Conservation (phyloP, 2,113 vertebrate genomes). For the Beaufortia kweichowensis region DNA sequence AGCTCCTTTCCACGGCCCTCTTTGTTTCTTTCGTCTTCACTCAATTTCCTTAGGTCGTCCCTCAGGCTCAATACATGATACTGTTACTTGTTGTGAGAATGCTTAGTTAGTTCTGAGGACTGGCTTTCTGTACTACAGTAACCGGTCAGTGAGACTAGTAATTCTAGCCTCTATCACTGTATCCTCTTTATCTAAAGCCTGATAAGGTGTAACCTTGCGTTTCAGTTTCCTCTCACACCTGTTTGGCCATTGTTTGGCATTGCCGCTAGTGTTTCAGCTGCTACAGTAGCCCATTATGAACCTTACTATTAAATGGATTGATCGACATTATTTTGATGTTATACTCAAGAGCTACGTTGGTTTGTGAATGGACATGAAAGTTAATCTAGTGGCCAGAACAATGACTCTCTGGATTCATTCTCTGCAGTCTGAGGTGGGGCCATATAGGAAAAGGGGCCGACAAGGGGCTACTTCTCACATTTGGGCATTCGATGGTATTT, state of each 20-base stretch:
- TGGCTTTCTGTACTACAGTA: constrained; percentile 42
- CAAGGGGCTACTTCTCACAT: constrained; percentile 41
- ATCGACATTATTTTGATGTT: constrained; percentile 71
- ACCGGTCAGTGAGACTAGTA: constrained; percentile 57
- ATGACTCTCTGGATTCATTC: constrained; percentile 55
- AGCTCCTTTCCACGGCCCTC: constrained; percentile 41
- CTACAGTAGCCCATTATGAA: constrained; percentile 64
- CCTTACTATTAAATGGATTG: constrained; percentile 64
- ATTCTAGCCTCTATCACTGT: constrained; percentile 66
- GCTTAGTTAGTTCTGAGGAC: constrained; percentile 39
- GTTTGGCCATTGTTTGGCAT: constrained; percentile 64
- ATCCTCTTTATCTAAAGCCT: constrained; percentile 66
- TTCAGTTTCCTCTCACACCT: constrained; percentile 72
- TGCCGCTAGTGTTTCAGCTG: constrained; percentile 65
- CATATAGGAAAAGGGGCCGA: constrained; percentile 37
- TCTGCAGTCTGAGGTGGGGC: constrained; percentile 51
- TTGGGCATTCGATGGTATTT: constrained; percentile 24
- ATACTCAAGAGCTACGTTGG: constrained; percentile 55
- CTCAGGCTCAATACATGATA: constrained; percentile 53
- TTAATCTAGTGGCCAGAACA: constrained; percentile 60
- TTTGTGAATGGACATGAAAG: constrained; percentile 64
- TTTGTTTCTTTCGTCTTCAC: constrained; percentile 45
- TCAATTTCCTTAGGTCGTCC: constrained; percentile 51
- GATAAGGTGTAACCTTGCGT: constrained; percentile 65
- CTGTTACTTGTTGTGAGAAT: constrained; percentile 46